Percentiles rank a stretch among this genome's conserved stretches.
Evolutionary conservation across 2,888 invertebrate species (phyloP).

Genomic region (Suillia variegata): DNA sequence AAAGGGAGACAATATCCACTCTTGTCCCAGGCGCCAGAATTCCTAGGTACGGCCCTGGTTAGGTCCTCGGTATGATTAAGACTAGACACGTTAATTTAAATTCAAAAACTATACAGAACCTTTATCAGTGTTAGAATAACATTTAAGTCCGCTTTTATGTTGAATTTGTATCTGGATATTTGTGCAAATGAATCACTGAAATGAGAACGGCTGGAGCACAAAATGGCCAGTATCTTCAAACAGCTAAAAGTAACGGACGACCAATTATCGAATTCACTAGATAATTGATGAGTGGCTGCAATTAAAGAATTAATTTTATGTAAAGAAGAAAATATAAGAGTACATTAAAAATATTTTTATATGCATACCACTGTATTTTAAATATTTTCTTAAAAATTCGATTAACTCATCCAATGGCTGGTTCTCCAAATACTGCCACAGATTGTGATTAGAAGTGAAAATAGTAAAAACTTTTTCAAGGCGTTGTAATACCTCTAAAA

Average conservation of each 20-base stretch:
- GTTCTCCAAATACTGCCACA: slow-evolving; percentile 42
- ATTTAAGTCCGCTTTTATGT: slow-evolving; percentile 30
- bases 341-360: background rate
- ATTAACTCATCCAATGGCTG: slow-evolving; percentile 51
- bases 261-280: slow-evolving; percentile 31
- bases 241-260: slow-evolving; percentile 29
- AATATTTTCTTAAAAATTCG: slow-evolving; percentile 38
- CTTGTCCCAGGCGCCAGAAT: no score
- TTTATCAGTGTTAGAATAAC: slow-evolving; percentile 41
- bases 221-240: slow-evolving; percentile 39
- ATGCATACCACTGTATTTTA: slow-evolving; percentile 42
- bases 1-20: no score
- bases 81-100: no score
- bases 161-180: slow-evolving; percentile 30
- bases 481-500: slow-evolving; percentile 41
- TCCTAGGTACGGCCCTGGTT: no score
- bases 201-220: slow-evolving; percentile 44
- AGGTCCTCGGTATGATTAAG: no score
- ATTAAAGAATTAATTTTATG: background rate
- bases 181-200: slow-evolving; percentile 39
- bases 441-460: slow-evolving; percentile 37
- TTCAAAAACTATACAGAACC: no score
- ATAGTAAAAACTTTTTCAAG: slow-evolving; percentile 39
- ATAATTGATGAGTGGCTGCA: slow-evolving; percentile 9
- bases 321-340: background rate